Conservation (phyloP, 2,797 vertebrate species). For the Alosa sapidissima region DNA sequence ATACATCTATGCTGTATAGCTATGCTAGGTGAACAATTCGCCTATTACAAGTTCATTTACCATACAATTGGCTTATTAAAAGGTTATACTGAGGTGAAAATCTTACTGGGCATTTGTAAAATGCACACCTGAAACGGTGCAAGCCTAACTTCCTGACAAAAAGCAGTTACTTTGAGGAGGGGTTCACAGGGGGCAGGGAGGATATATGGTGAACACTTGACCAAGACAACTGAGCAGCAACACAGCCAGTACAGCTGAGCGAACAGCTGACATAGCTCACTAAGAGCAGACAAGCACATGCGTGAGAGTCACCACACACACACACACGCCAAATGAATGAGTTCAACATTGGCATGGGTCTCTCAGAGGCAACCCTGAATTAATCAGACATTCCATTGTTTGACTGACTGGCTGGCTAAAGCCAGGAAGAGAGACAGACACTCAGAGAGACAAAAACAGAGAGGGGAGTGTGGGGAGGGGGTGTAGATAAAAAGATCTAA, state of each 20-base stretch:
- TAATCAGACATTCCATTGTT: neutral
- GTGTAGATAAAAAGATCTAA: neutral
- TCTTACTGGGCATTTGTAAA: too few relatives aligned
- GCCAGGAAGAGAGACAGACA: neutral
- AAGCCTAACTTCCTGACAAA: neutral
- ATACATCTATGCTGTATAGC: too few relatives aligned
- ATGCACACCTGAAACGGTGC: too few relatives aligned
- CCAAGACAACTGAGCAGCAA: neutral
- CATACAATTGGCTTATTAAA: too few relatives aligned
- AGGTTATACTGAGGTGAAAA: too few relatives aligned
- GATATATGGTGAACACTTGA: neutral
- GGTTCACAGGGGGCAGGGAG: neutral
- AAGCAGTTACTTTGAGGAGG: neutral
- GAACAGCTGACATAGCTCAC: constrained; percentile 6
- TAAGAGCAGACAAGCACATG: neutral
- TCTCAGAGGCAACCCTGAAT: neutral
- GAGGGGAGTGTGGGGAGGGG: neutral
- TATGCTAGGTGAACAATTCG: too few relatives aligned
- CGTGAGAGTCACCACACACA: neutral
- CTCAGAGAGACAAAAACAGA: neutral
- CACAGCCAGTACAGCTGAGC: neutral
- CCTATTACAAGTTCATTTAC: too few relatives aligned
- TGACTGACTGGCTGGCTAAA: neutral
- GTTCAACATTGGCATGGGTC: neutral
- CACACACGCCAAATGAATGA: neutral